Evolutionary conservation across 2,113 vertebrate species (phyloP), one percentile per base, ranked within the genome.

Genomic region (Lepus americanus): DNA sequence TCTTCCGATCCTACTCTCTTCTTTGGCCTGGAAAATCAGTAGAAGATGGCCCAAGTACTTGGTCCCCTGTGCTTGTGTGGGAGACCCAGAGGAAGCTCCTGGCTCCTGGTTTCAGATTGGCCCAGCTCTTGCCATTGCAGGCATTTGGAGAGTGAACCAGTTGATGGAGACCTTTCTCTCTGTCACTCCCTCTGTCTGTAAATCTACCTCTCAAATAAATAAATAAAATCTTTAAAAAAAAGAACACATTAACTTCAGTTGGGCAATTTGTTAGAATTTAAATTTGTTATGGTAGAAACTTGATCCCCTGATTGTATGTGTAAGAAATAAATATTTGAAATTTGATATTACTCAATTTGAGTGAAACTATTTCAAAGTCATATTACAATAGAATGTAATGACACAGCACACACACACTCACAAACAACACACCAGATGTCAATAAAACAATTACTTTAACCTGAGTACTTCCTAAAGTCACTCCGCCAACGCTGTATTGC

Each of bases 201-300:
- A 44, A 44, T 44, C 44, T 44, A 44, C 44, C 44, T 44, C 44
- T 44, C 44, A 44, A 44, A 44, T 44, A 44, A 44, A 44, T 44
- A 44, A 44, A 44, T 44, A 44, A 44, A 44, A 44, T 44, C 44
- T 44, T 82, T 36, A 36, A 85, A 78, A 76, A 33, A 86, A 80
- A 93, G 83, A 66, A 27, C 55, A 59, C 17, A 67, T 63, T 94
- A 69, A 91, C 70, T 51, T 93, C 81, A 39, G 19, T 67, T 59
- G 22, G 4, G 1, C 0, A 83, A 19, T 9, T 82, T 89, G 3
- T 51, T 76, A 94, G 33, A 79, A 70, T 91, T 81, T 74, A 31
- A 59, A 76, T 86, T 88, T 92, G 91, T 73, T 77, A 59, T 66
- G 23, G 39, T 51, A 92, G 33, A 73, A 64, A 67, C 79, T 69